Base-by-base conservation (phyloP, 2,113 vertebrate species). In the Antigone vipio region DNA sequence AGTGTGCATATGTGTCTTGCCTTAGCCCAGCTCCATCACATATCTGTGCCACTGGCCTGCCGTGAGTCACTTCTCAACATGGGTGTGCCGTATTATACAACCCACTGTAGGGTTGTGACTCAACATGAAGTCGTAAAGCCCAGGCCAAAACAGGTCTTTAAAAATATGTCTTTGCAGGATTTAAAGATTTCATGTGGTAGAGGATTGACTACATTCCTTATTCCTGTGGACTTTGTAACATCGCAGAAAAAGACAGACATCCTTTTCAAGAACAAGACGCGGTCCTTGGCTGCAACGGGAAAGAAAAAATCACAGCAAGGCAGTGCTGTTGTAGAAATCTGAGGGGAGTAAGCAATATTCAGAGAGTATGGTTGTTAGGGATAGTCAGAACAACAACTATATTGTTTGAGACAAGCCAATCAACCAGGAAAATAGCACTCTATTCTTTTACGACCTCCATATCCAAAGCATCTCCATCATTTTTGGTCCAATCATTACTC, bases 381-480 rank as follows among this genome's bases (percentile, higher is more conserved):
- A 55, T 14, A 63, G 42, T 69, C 59, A 66, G 44, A 93, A 80
- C 16, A 62, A 90, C 23, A 63, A 59, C 23, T 15, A 3, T 71
- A 27, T 63, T 87, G 47, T 74, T 80, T 85, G 55, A 66, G 80
- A 67, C 38, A 84, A 77, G n/a, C 15, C 50, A 74, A 16, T 63
- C 68, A 40, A 45, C 8, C 5, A 78, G 12, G 42, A 77, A 81
- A 87, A 89, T 3, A 87, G 14, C 21, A 35, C 17, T 63, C 8
- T 30, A 0, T 42, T 71, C n/a, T 85, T 40, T 83, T 63, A 59
- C 0, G 0, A 49, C 77, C 24, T 58, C 34, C 42, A 9, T 64
- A 60, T 49, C 32, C 45, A 53, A 85, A 80, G 40, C 14, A 83
- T 34, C 27, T 89, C 50, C 34, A 24, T 29, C 7, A 24, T 40